phyloP scores from a whole-genome alignment of 2,888 invertebrate species.

The Eilema caniola region DNA sequence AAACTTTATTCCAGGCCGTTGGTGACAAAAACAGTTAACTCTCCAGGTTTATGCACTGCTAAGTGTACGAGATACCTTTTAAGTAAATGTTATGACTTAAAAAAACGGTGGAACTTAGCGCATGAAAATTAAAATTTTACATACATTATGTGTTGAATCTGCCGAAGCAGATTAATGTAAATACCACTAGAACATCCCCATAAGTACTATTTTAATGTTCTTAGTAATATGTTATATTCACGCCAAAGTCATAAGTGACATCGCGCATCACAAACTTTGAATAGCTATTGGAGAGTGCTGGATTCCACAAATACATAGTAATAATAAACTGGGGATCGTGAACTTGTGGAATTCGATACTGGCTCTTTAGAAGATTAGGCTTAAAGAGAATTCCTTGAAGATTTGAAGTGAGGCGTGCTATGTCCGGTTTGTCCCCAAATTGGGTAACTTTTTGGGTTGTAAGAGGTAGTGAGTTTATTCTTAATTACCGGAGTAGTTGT shows the following conservation, averaged over 20 bases:
- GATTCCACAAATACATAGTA: conserved; percentile 10
- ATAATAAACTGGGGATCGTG: conserved; percentile 18
- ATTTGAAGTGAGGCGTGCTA: conserved; percentile 1
- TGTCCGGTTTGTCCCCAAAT: conserved; percentile 24
- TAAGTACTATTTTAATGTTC: neutral
- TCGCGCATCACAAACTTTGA: conserved; percentile 4
- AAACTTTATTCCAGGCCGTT: too few relatives aligned
- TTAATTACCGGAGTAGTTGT: too few relatives aligned
- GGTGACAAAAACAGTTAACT: too few relatives aligned
- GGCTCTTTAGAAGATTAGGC: conserved; percentile 12
- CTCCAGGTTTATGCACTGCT: too few relatives aligned
- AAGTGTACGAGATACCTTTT: too few relatives aligned
- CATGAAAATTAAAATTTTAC: too few relatives aligned
- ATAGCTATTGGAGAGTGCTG: conserved; percentile 3
- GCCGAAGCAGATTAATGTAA: too few relatives aligned
- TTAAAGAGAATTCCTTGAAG: neutral
- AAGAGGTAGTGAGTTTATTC: conserved; percentile 28
- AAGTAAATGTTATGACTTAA: too few relatives aligned
- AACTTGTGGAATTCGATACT: conserved; percentile 12
- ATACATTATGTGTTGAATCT: too few relatives aligned
- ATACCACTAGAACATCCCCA: too few relatives aligned
- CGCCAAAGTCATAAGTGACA: neutral
- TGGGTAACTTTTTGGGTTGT: conserved; percentile 19
- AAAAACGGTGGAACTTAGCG: too few relatives aligned
- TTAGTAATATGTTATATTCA: neutral